phyloP scores from a whole-genome alignment of 2,888 invertebrate genomes.

The Resseliella maxima region DNA sequence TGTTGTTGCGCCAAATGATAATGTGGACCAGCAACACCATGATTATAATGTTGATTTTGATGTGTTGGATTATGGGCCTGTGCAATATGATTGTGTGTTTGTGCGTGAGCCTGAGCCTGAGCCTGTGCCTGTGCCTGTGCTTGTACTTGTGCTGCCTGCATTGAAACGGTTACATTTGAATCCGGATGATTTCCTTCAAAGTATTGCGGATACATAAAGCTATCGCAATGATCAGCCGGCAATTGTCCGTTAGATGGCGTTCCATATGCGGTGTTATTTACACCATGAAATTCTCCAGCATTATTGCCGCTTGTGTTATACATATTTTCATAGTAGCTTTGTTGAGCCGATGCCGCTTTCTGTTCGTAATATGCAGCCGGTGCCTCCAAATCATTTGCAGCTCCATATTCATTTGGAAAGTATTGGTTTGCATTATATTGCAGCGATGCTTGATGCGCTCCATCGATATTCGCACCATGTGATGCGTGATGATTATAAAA shows the following conservation, averaged over 20 bases:
- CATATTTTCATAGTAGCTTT: constrained; percentile 64
- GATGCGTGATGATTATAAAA: constrained; percentile 64
- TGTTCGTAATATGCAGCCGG: constrained; percentile 64
- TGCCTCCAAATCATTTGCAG: constrained; percentile 59
- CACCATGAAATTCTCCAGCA: constrained; percentile 56
- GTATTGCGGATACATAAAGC: constrained; percentile 60
- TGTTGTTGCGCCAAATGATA: constrained; percentile 68
- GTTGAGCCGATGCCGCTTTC: constrained; percentile 62
- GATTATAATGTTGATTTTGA: constrained; percentile 68
- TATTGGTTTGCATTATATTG: constrained; percentile 62
- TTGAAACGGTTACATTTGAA: constrained; percentile 63
- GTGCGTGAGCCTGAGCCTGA: too few species aligned
- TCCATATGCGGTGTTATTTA: constrained; percentile 57
- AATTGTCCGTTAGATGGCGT: constrained; percentile 60
- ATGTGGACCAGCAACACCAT: constrained; percentile 66
- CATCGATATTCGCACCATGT: constrained; percentile 3
- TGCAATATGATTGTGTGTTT: not conserved
- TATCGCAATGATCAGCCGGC: constrained; percentile 60
- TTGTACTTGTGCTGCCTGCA: constrained; percentile 67
- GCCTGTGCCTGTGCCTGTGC: constrained; percentile 65
- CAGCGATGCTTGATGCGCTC: constrained; percentile 23
- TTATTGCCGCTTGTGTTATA: constrained; percentile 60
- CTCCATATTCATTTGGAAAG: constrained; percentile 63
- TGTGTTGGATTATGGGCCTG: constrained; percentile 65
- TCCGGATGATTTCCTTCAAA: constrained; percentile 59